These are phyloP conservation scores for Marcusenius ussheri DNA, from an alignment of 2,113 vertebrate genomes.

Conservation along the genomic window DNA sequence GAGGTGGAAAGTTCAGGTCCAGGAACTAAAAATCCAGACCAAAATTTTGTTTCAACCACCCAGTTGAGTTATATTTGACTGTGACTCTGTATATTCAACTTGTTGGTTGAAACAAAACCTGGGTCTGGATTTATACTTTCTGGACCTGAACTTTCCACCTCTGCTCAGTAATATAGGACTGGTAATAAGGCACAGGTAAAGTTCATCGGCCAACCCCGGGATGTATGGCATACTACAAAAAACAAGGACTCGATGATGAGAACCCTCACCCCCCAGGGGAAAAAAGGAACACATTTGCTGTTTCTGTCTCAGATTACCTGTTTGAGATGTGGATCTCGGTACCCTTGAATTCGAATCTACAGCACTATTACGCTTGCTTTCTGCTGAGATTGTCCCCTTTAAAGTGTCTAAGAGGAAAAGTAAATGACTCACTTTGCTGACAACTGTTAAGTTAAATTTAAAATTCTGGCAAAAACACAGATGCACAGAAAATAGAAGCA, in stretches of 20 bases:
- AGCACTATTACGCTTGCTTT: conserved; percentile 58
- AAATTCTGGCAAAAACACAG: background rate
- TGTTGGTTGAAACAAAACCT: background rate
- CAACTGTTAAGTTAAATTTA: background rate
- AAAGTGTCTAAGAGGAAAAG: conserved; percentile 67
- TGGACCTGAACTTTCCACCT: background rate
- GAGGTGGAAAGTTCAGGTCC: background rate
- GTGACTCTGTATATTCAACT: background rate
- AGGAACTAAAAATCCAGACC: background rate
- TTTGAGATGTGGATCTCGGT: conserved; percentile 79
- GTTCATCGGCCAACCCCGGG: no score
- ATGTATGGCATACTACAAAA: background rate
- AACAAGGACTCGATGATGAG: background rate
- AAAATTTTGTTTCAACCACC: background rate
- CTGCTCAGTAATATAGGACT: background rate
- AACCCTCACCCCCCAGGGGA: background rate
- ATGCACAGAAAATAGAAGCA: background rate
- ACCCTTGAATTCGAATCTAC: conserved; percentile 51
- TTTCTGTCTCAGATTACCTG: conserved; percentile 63
- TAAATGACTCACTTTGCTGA: conserved; percentile 45
- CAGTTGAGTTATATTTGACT: background rate
- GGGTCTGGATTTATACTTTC: background rate
- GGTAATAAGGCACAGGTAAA: background rate
- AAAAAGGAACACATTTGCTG: background rate
- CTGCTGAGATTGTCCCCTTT: conserved; percentile 64